Percentiles rank a stretch among this genome's conserved stretches.
phyloP scores from a whole-genome alignment of 2,888 invertebrate species.

The Eudemis profundana region DNA sequence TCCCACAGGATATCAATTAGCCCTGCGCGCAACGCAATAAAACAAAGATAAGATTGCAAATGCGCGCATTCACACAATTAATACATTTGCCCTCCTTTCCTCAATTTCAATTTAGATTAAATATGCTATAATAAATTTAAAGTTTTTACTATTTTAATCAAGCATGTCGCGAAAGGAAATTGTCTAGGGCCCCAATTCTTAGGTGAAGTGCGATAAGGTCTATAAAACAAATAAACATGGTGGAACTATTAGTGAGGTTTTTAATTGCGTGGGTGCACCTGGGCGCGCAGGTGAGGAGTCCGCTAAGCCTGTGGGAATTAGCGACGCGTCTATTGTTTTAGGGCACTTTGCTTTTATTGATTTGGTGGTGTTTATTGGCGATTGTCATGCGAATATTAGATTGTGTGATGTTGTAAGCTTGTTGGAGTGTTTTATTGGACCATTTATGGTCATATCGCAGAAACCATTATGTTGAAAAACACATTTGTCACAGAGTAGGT shows the following conservation, averaged over 20 bases:
- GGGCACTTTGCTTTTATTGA: slow-evolving; percentile 49
- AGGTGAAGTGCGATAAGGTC: slow-evolving; percentile 57
- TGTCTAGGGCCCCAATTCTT: slow-evolving; percentile 62
- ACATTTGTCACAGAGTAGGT: no score
- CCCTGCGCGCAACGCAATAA: slow-evolving; percentile 61
- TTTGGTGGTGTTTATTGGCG: slow-evolving; percentile 49
- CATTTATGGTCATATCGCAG: no score
- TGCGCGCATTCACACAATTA: slow-evolving; percentile 69
- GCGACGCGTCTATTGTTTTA: slow-evolving; percentile 52
- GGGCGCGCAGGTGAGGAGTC: slow-evolving; percentile 78
- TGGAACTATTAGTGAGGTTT: slow-evolving; percentile 74
- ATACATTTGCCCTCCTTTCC: slow-evolving; percentile 57
- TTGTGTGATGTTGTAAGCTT: neutral
- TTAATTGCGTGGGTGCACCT: slow-evolving; percentile 80
- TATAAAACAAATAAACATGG: slow-evolving; percentile 74
- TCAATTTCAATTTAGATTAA: slow-evolving; percentile 75
- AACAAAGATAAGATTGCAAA: slow-evolving; percentile 70
- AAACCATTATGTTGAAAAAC: no score
- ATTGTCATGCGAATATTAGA: slow-evolving; percentile 46
- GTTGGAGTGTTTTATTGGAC: no score
- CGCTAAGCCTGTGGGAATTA: slow-evolving; percentile 76
- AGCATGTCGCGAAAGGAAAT: slow-evolving; percentile 64
- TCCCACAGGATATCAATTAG: slow-evolving; percentile 71
- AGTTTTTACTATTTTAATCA: slow-evolving; percentile 56
- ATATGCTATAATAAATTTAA: slow-evolving; percentile 60